Evolutionary conservation across 1,140 invertebrate genomes (phyloP).

Genomic region (Meloidogyne hapla): DNA sequence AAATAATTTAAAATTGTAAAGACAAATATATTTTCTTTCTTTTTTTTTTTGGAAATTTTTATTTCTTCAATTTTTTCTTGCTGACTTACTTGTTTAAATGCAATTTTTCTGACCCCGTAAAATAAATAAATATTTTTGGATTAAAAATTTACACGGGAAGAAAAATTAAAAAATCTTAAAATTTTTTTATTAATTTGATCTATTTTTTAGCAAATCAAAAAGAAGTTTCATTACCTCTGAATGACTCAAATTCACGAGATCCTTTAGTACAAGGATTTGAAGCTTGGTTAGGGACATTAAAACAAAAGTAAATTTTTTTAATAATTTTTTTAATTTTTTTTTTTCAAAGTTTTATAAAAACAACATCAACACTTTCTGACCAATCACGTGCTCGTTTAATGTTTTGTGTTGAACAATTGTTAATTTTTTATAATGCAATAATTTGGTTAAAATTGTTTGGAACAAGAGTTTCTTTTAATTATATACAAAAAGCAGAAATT

Average conservation of each 20-base stretch:
- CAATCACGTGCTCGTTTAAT: conserved; percentile 1
- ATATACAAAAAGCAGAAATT: neutral
- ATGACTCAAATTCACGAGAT: conserved; percentile 4
- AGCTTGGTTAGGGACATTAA: conserved; percentile 1
- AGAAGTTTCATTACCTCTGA: neutral
- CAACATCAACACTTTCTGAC: neutral
- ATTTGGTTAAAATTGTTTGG: conserved; percentile 13
- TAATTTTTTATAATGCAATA: conserved; percentile 15
- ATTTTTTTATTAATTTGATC: neutral
- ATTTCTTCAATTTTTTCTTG: too few species aligned
- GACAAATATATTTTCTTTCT: too few species aligned
- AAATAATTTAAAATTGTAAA: too few species aligned
- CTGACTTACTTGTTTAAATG: too few species aligned
- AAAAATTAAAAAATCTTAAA: neutral
- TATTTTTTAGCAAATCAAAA: neutral
- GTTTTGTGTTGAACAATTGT: conserved; percentile 14
- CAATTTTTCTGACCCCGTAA: too few species aligned
- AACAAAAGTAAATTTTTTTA: neutral
- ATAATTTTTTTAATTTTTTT: neutral
- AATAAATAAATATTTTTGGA: too few species aligned
- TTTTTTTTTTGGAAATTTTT: too few species aligned
- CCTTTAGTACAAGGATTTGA: conserved; percentile 7
- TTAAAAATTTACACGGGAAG: neutral
- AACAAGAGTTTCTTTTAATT: neutral
- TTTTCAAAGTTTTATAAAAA: neutral